Base-by-base conservation (phyloP, 1,140 invertebrate genomes). In the Saccostrea cuccullata region DNA sequence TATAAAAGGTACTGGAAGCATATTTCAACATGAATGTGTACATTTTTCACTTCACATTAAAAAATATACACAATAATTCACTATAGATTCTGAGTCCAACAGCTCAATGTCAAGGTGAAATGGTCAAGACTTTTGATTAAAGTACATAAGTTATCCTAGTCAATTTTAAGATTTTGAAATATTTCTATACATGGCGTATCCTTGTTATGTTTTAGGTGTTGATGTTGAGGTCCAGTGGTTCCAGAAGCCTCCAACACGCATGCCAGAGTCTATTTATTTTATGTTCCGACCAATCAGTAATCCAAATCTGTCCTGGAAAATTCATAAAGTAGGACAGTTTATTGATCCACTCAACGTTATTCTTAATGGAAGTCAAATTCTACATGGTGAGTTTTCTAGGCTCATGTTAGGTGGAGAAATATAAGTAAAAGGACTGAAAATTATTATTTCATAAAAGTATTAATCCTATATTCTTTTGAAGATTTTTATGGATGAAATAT, bases 341-440 rank as follows among this genome's bases (percentile, higher is more conserved):
- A 87, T 94, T 67, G 91, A 93, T 85, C 92, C 92, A 23, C 84
- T 91, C 2, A 91, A 93, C 88, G 91, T 93, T 17, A 88, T 93
- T 58, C 73, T 83, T 4, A 94, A 94, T 91, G 92, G 93, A 47
- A 94, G 93, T 83, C 92, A 93, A 58, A 90, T 90, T 84, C 90
- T 90, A 11, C 93, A 93, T 91, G 92, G 93, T 92, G 87, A 89
- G 83, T 82, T 30, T 47, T 47, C 47, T 6, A 47, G 47, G 9
- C 2, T 36, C 47, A 47, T 6, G 5, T 5, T 47, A 47, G 47
- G 47, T 9, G 5, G 5, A 47, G 47, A 8, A 3, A 47, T 6
- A 47, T 6, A 47, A 47, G 0, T 47, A 9, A 47, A n/a, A 8
- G 47, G 47, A 9, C 0, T 47, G 47, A 47, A 47, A 47, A 47